These are phyloP conservation scores for Habropoda laboriosa DNA, from an alignment of 1,140 invertebrate genomes.

Conservation along the genomic window DNA sequence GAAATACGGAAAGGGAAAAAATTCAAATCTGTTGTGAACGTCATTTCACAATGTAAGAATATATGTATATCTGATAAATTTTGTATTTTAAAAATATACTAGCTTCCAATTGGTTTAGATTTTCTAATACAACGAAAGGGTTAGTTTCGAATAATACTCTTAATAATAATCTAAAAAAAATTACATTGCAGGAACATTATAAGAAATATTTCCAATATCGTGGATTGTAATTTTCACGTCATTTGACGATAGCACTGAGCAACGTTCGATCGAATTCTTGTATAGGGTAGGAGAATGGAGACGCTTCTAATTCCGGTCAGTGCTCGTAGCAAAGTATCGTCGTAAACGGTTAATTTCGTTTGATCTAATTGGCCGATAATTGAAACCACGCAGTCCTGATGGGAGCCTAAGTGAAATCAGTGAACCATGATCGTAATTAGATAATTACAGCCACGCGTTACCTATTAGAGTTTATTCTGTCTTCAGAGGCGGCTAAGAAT, in stretches of 20 bases:
- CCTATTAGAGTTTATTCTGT: not conserved
- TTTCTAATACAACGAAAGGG: no score
- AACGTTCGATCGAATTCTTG: not conserved
- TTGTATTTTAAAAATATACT: no score
- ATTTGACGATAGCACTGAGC: not conserved
- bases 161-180: no score
- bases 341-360: slow-evolving; percentile 66
- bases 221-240: not conserved
- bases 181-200: no score
- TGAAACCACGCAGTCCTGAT: slow-evolving; percentile 51
- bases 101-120: no score
- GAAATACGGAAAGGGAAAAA: slow-evolving; percentile 68
- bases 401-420: slow-evolving; percentile 17
- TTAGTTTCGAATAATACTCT: no score
- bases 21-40: not conserved
- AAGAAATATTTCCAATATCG: not conserved
- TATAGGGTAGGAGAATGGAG: no score
- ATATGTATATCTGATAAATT: not conserved
- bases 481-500: not conserved
- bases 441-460: slow-evolving; percentile 12
- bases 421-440: slow-evolving; percentile 25
- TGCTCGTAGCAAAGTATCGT: not conserved
- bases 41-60: not conserved
- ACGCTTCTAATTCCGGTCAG: not conserved
- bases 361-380: slow-evolving; percentile 68